Evolutionary conservation across 2,113 vertebrate genomes (phyloP), one percentile per base, ranked within the genome.

Genomic region (Propithecus coquereli): DNA sequence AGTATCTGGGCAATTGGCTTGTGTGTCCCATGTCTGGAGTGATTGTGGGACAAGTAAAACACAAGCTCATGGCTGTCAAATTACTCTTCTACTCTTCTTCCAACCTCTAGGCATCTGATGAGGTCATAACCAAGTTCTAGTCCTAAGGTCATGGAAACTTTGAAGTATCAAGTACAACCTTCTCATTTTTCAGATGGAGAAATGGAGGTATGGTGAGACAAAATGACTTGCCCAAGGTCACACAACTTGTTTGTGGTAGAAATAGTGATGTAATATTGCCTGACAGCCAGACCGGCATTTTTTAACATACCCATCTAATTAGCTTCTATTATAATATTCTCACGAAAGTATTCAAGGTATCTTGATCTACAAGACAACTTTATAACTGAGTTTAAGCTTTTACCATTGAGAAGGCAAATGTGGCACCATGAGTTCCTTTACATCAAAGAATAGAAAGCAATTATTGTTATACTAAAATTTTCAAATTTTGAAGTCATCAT

Each of bases 371-470:
- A 45, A 66, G 25, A 89, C 63, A 91, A 73, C 9, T 92, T 76
- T 57, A 90, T 5, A 70, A 4, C 52, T 59, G 20, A 23, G 5
- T n/a, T 12, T 32, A 89, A 79, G 18, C n/a, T 82, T 85, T 37
- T 13, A 77, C 12, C 43, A 68, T 10, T 52, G 9, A 94, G 52
- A 68, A 87, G 40, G 52, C n/a, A 68, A 70, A 59, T 17, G 23
- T 16, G 8, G 32, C n/a, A 68, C 43, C 43, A 27, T 8, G 59
- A 90, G 32, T 50, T 37, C 9, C 85, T 96, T 90, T 34, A 81
- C 83, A 90, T 91, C 82, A 92, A 87, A 95, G 50, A 70, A 50
- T 8, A 92, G 45, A n/a, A 63, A 86, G 77, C 76, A 94, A 95
- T 14, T 54, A 89, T 57, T 92, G 89, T 81, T 32, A 87, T 86